Evolutionary conservation across 2,113 vertebrate genomes (phyloP), one percentile per base, ranked within the genome.

Genomic region (Otolemur garnettii): DNA sequence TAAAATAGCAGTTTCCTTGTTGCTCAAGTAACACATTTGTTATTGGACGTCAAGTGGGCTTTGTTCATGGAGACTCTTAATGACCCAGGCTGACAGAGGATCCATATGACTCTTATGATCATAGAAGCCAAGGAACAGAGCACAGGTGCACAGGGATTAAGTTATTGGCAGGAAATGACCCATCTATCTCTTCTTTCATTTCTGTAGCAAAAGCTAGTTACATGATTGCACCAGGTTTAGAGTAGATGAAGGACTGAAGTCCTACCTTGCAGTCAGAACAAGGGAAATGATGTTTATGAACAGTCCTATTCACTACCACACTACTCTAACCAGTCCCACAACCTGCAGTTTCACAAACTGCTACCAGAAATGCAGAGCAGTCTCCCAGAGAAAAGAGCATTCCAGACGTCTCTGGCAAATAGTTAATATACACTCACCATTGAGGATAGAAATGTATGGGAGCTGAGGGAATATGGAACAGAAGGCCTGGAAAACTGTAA

Each of bases 281-380:
- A 87, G 28, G 77, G 0, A 42, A 60, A 2, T 77, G 81, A 62
- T n/a, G 33, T 45, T 71, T 64, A 45, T 4, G 18, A 75, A 35
- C 28, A 55, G 13, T 69, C 26, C 30, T 59, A 45, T 66, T 75
- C 0, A 64, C 22, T 50, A 22, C 26, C 45, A 62, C 14, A 9
- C 24, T 90, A 21, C 2, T 64, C 18, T 59, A 74, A 38, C n/a
- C 64, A 78, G 53, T 18, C 35, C 45, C 28, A 79, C 24, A 42
- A 17, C 1, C 13, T 4, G 1, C 7, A 9, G 28, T 50, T 7
- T 7, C 45, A 50, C 5, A 5, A 1, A 38, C 15, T 79, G 33
- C 19, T 75, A 30, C n/a, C 7, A 68, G 72, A 78, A 93, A 84
- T 5, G 4, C 11, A 88, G 45, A 55, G 22, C 7, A 26, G 33